Percentiles rank a stretch among this genome's conserved stretches.
phyloP scores from a whole-genome alignment of 2,113 vertebrate species.

The Diadophis punctatus region DNA sequence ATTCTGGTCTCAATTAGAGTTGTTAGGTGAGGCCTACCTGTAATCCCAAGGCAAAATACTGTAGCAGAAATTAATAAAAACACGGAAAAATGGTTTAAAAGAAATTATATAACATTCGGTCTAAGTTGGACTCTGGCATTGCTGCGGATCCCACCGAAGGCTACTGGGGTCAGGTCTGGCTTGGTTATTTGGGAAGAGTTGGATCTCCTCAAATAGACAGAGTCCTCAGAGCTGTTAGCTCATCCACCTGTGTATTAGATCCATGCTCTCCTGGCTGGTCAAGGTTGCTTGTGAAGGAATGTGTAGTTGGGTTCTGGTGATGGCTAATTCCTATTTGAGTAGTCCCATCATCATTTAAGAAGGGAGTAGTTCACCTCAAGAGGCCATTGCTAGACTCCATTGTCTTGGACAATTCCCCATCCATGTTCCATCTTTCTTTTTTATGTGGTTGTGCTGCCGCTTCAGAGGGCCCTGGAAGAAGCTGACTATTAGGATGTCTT shows the following conservation, averaged over 20 bases:
- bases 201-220: neutral
- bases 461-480: too few relatives aligned
- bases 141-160: neutral
- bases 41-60: neutral
- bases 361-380: neutral
- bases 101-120: neutral
- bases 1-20: neutral
- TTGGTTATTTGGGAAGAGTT: neutral
- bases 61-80: neutral
- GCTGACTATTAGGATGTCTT: too few relatives aligned
- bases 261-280: neutral
- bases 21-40: neutral
- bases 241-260: neutral
- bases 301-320: neutral
- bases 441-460: too few relatives aligned
- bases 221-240: neutral
- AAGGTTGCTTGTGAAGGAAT: neutral
- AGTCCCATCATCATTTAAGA: neutral
- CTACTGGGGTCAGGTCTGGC: neutral
- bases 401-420: neutral
- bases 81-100: neutral
- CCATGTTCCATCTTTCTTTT: neutral
- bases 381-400: neutral
- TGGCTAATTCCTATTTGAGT: neutral
- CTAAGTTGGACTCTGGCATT: neutral